Conservation (phyloP, 1,140 invertebrate species). For the Drosophila lowei region DNA sequence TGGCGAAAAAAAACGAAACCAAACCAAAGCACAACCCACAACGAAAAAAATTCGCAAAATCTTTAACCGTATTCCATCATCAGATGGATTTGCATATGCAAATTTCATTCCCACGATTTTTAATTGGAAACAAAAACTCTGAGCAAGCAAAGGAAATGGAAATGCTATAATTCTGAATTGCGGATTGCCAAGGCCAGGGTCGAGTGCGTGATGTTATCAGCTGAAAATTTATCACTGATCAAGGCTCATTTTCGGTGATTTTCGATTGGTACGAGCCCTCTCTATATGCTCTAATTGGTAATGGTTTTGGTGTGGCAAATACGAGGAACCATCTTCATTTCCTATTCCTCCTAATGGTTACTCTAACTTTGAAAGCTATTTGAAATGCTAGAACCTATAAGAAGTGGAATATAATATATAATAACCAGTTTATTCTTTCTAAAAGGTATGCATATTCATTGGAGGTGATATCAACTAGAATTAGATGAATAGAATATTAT, state of each 20-base stretch:
- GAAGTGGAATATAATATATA: too few species aligned
- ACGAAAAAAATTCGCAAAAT: constrained; percentile 43
- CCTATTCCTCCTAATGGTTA: too few species aligned
- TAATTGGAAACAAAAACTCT: constrained; percentile 53
- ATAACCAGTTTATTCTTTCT: too few species aligned
- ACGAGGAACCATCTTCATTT: too few species aligned
- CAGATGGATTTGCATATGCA: constrained; percentile 68
- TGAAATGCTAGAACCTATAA: too few species aligned
- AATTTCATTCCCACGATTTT: constrained; percentile 77
- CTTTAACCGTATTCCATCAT: constrained; percentile 48
- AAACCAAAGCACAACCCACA: constrained; percentile 18
- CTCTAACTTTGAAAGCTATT: too few species aligned
- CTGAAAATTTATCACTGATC: constrained; percentile 29
- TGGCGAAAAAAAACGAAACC: constrained; percentile 36
- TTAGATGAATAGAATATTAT: too few species aligned
- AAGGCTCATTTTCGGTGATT: constrained; percentile 2
- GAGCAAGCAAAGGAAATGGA: constrained; percentile 22
- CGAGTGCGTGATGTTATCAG: constrained; percentile 29
- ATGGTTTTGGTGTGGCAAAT: too few species aligned
- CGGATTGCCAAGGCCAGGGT: constrained; percentile 24
- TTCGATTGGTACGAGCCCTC: neutral
- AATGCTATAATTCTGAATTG: constrained; percentile 48
- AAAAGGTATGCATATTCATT: too few species aligned
- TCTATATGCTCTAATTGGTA: too few species aligned
- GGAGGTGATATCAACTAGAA: too few species aligned